Evolutionary conservation across 2,888 invertebrate genomes (phyloP), one percentile per base, ranked within the genome.

Genomic region (Schizaphis graminum): DNA sequence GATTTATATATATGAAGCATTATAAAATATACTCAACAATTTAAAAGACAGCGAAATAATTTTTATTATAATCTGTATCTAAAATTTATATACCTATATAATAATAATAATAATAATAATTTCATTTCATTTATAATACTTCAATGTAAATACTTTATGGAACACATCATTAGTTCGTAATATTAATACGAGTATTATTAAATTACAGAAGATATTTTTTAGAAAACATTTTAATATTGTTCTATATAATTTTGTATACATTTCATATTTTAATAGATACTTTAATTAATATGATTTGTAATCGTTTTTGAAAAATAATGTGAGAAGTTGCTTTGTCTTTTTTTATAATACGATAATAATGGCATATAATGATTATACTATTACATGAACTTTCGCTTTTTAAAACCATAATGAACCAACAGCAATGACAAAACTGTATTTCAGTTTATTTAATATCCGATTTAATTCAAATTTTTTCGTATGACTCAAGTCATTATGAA

Each of bases 1-100:
- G 8, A 91, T 86, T 91, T 91, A 91, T 41, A 91, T 86, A 86
- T 91, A 91, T 41, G 47, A 89, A 89, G 61, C 28, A 41, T 28
- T 41, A 56, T 89, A 28, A 57, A n/a, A 49, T 53, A 87, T 13
- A 87, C 49, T 21, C 35, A 87, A 49, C 35, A 7, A 16, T n/a
- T n/a, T 53, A 44, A 16, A 88, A n/a, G n/a, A 21, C 21, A 49
- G n/a, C 41, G 41, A 35, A 35, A 88, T 88, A 56, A 56, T 53
- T 35, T 10, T 35, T 13, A 41, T 35, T 24, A 24, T 41, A 56
- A 88, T 88, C 3, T 88, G 11, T 88, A 88, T 26, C 35, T 26
- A 56, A 35, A 28, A 61, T 3, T 13, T 16, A n/a, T 16, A 35
- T 67, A n/a, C 67, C n/a, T 67, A 77, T 47, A 47, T 47, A 7